Conservation (phyloP, 1,140 invertebrate species). For the Drosophila subpulchrella region DNA sequence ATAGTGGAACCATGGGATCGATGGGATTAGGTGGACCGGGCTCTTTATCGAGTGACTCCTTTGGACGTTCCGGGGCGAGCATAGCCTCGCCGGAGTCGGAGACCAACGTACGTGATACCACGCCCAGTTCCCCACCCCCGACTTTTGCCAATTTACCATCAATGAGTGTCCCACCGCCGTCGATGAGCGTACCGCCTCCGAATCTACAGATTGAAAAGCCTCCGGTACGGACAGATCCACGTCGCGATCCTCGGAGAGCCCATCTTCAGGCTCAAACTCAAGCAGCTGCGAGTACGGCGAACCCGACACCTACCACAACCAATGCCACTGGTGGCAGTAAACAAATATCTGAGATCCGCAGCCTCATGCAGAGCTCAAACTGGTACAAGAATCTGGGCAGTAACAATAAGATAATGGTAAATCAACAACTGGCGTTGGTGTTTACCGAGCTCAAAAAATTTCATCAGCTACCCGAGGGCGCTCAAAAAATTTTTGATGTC, state of each 20-base stretch:
- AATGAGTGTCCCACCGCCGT: constrained; percentile 58
- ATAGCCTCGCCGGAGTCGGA: constrained; percentile 60
- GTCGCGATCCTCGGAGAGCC: constrained; percentile 62
- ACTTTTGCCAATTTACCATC: constrained; percentile 21
- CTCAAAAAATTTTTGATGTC: constrained; percentile 86
- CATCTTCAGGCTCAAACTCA: constrained; percentile 33
- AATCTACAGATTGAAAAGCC: constrained; percentile 5
- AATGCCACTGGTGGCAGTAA: constrained; percentile 43
- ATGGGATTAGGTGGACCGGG: background rate
- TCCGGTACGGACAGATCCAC: constrained; percentile 49
- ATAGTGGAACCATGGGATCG: background rate
- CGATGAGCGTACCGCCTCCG: constrained; percentile 15
- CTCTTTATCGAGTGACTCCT: background rate
- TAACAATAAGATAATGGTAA: constrained; percentile 88
- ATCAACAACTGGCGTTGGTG: constrained; percentile 87
- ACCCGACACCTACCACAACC: background rate
- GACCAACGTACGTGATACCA: constrained; percentile 16
- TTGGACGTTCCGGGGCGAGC: constrained; percentile 18
- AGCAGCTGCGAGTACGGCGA: background rate
- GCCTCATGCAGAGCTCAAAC: constrained; percentile 87
- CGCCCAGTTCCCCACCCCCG: constrained; percentile 60
- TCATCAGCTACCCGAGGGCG: constrained; percentile 85
- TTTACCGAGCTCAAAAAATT: constrained; percentile 87
- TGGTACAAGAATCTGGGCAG: constrained; percentile 89
- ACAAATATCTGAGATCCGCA: constrained; percentile 86